Evolutionary conservation across 2,888 invertebrate species (phyloP).

Genomic region (Ptychoptera albimana): DNA sequence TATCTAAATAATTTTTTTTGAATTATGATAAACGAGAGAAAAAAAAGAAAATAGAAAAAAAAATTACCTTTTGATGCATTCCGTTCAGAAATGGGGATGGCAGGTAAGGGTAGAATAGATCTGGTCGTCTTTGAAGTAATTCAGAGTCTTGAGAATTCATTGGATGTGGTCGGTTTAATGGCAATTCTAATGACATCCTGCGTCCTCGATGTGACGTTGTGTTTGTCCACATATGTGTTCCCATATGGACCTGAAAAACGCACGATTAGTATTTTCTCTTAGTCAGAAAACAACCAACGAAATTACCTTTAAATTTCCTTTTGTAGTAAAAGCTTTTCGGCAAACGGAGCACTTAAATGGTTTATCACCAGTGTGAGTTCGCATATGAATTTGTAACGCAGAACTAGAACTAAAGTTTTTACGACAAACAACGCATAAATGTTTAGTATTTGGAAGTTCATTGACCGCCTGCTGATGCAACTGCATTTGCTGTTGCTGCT

Average conservation of each 20-base stretch:
- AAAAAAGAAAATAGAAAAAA: not conserved
- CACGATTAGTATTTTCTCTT: not conserved
- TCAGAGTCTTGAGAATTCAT: conserved; percentile 67
- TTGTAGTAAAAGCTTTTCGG: conserved; percentile 93
- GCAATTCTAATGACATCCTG: conserved; percentile 87
- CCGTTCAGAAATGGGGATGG: conserved; percentile 79
- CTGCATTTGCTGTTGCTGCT: too few species aligned
- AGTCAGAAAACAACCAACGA: too few species aligned
- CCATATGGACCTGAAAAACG: conserved; percentile 74
- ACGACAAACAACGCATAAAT: conserved; percentile 93
- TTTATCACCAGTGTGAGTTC: conserved; percentile 97
- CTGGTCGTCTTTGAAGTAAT: conserved; percentile 70
- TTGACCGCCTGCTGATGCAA: too few species aligned
- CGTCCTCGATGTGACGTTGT: conserved; percentile 85
- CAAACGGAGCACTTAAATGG: conserved; percentile 92
- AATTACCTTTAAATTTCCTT: conserved; percentile 89
- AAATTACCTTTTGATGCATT: conserved; percentile 66
- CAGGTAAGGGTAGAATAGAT: conserved; percentile 84
- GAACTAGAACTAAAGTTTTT: conserved; percentile 98
- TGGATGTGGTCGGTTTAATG: conserved; percentile 63
- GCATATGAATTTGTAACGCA: conserved; percentile 96
- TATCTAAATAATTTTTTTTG: too few species aligned
- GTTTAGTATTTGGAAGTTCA: conserved; percentile 40
- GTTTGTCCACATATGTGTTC: conserved; percentile 97
- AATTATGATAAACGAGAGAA: not conserved